Percentiles rank a stretch among this genome's conserved stretches.
phyloP scores from a whole-genome alignment of 2,888 invertebrate genomes.

The Nowickia ferox region DNA sequence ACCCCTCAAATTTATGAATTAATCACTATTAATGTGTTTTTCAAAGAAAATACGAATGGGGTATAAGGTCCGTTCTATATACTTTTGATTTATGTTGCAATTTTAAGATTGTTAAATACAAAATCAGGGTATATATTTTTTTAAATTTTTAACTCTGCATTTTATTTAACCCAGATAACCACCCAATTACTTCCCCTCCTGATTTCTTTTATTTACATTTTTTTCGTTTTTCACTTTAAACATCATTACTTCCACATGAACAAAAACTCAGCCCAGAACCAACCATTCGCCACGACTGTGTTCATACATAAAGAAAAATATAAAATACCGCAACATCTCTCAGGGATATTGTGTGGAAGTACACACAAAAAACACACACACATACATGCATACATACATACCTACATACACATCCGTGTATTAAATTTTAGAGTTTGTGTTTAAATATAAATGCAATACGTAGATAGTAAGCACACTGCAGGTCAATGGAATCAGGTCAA shows the following conservation, averaged over 20 bases:
- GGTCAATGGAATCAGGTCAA: conserved; percentile 47
- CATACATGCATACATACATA: not conserved
- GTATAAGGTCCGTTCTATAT: too few species aligned
- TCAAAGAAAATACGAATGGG: too few species aligned
- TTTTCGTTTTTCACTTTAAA: conserved; percentile 53
- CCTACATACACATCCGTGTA: not conserved
- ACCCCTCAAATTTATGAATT: too few species aligned
- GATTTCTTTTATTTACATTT: conserved; percentile 47
- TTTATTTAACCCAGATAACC: conserved; percentile 48
- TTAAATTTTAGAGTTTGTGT: conserved; percentile 2
- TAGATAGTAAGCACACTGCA: conserved; percentile 27
- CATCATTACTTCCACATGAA: conserved; percentile 54
- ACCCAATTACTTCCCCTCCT: conserved; percentile 34
- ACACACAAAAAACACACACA: conserved; percentile 6
- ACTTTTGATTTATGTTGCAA: too few species aligned
- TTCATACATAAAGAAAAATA: conserved; percentile 37
- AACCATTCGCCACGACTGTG: conserved; percentile 11
- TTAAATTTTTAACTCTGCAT: not conserved
- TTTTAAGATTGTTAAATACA: not conserved
- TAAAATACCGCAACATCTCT: conserved; percentile 57
- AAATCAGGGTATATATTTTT: not conserved
- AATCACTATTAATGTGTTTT: too few species aligned
- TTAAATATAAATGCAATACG: conserved; percentile 35
- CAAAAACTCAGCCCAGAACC: conserved; percentile 44
- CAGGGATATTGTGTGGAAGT: conserved; percentile 52